Conservation (phyloP, 2,797 vertebrate species). For the Antennarius maculatus region DNA sequence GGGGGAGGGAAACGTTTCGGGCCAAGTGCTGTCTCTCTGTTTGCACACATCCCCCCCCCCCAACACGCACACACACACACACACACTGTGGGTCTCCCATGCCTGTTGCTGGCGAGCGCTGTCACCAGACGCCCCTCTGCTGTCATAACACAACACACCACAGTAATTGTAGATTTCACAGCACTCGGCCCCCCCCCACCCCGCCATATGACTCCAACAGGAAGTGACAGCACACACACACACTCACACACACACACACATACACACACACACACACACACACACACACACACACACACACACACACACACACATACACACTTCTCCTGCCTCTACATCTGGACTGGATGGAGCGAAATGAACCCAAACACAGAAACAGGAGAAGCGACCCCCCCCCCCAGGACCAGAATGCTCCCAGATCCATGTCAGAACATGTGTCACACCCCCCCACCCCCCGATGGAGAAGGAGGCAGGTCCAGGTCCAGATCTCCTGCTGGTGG, state of each 20-base stretch:
- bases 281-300: constrained; percentile 37
- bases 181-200: constrained; percentile 60
- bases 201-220: constrained; percentile 61
- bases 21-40: constrained; percentile 63
- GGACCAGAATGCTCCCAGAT: no score
- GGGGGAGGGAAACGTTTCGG: constrained; percentile 59
- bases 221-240: constrained; percentile 71
- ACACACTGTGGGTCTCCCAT: constrained; percentile 55
- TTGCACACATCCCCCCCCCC: constrained; percentile 56
- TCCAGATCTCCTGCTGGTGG: no score
- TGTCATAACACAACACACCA: constrained; percentile 82
- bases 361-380: not conserved
- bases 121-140: constrained; percentile 73
- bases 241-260: constrained; percentile 22
- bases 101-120: constrained; percentile 65
- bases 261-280: constrained; percentile 26
- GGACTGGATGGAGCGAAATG: not conserved
- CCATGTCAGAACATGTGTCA: no score
- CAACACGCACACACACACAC: constrained; percentile 16
- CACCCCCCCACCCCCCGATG: no score
- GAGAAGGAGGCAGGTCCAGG: no score
- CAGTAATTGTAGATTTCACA: constrained; percentile 83
- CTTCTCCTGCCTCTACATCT: constrained; percentile 35
- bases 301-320: constrained; percentile 37
- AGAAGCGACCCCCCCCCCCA: no score